Evolutionary conservation across 2,113 vertebrate species (phyloP).

Genomic region (Anguilla japonica): DNA sequence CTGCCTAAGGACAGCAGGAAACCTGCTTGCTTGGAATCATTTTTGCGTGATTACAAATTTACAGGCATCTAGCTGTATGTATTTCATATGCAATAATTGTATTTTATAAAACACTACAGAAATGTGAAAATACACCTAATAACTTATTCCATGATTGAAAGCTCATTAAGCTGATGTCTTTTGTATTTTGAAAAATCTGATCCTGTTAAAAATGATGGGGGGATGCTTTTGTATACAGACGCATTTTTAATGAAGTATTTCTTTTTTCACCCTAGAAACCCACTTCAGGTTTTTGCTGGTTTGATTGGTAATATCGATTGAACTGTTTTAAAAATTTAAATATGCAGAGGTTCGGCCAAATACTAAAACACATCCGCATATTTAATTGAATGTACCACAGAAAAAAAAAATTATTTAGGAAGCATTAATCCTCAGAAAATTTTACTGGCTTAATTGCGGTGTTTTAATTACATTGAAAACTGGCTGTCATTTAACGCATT

Average conservation of each 20-base stretch:
- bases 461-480: conserved; percentile 47
- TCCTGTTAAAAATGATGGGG: too few relatives aligned
- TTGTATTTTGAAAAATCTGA: not conserved
- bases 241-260: not conserved
- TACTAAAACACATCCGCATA: not conserved
- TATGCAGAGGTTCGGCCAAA: not conserved
- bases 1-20: not conserved
- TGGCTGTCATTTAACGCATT: conserved; percentile 50
- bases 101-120: not conserved
- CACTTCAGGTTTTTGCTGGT: not conserved
- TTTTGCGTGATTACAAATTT: not conserved
- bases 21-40: not conserved
- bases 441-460: conserved; percentile 45
- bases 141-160: not conserved
- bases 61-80: not conserved
- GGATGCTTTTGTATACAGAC: too few relatives aligned
- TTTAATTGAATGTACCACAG: not conserved
- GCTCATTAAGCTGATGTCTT: not conserved
- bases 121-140: not conserved
- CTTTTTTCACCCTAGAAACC: not conserved
- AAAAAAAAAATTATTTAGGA: not conserved
- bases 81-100: not conserved
- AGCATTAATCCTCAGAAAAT: conserved; percentile 41
- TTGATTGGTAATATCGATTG: not conserved
- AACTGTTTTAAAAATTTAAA: not conserved